Evolutionary conservation across 1,140 invertebrate species (phyloP).

Genomic region (Grapholita molesta): DNA sequence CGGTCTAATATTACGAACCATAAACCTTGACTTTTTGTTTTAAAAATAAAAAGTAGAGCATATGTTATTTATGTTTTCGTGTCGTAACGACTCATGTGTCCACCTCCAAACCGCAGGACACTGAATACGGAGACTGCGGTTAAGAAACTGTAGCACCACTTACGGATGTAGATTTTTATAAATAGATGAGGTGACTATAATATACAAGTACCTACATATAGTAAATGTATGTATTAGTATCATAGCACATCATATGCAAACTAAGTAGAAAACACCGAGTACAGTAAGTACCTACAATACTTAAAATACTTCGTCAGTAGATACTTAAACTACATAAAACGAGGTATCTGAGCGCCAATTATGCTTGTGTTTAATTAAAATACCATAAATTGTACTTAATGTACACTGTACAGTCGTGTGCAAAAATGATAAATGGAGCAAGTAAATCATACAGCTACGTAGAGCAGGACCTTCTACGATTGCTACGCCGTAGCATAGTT

Average conservation of each 20-base stretch:
- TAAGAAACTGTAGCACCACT: neutral
- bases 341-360: no score
- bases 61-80: neutral
- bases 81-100: neutral
- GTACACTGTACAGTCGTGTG: neutral
- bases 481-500: neutral
- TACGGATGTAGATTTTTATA: neutral
- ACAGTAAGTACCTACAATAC: no score
- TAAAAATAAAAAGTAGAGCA: constrained; percentile 5
- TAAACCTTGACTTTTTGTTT: constrained; percentile 2
- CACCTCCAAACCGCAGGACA: neutral
- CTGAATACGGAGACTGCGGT: neutral
- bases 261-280: no score
- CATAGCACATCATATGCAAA: no score
- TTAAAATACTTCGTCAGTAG: no score
- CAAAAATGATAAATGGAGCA: neutral
- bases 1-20: neutral
- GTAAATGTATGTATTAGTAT: no score
- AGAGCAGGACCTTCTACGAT: neutral
- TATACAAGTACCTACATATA: no score
- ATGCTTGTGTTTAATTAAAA: no score
- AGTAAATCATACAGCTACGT: neutral
- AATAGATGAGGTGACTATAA: neutral
- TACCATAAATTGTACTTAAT: no score
- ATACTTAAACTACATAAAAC: no score